These are phyloP conservation scores for Bettongia penicillata DNA, from an alignment of 2,113 vertebrate genomes.

Conservation along the genomic window DNA sequence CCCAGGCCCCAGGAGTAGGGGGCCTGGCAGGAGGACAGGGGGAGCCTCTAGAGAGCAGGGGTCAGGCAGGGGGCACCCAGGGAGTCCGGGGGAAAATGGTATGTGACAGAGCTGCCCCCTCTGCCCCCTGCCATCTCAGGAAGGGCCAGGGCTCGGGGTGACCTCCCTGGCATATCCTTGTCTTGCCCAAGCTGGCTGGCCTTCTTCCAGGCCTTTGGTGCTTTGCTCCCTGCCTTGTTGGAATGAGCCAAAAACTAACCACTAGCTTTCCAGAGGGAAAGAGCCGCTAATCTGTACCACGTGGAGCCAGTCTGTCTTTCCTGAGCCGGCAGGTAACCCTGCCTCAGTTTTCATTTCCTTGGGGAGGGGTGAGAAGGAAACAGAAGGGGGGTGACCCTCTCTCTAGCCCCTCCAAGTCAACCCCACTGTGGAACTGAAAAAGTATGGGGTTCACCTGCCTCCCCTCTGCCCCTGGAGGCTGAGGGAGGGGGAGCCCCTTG, in stretches of 20 bases:
- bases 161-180: constrained; percentile 56
- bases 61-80: too few species aligned
- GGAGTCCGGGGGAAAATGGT: not conserved
- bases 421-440: constrained; percentile 66
- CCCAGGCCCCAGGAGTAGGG: constrained; percentile 42
- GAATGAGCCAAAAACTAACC: constrained; percentile 79
- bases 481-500: not conserved
- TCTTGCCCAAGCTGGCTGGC: constrained; percentile 62
- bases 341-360: constrained; percentile 71
- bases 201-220: constrained; percentile 74
- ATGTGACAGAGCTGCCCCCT: constrained; percentile 58
- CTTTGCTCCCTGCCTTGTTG: constrained; percentile 73
- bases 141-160: constrained; percentile 77
- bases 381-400: constrained; percentile 77
- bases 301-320: constrained; percentile 69
- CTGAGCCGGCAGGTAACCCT: constrained; percentile 67
- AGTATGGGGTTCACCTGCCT: not conserved
- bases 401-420: constrained; percentile 68
- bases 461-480: not conserved
- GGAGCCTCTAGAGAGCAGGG: not conserved
- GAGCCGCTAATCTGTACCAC: constrained; percentile 31
- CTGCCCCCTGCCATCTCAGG: constrained; percentile 77
- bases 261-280: constrained; percentile 79
- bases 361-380: constrained; percentile 74
- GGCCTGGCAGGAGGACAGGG: constrained; percentile 20